phyloP scores from a whole-genome alignment of 2,888 invertebrate species.

The Argynnis bischoffii region DNA sequence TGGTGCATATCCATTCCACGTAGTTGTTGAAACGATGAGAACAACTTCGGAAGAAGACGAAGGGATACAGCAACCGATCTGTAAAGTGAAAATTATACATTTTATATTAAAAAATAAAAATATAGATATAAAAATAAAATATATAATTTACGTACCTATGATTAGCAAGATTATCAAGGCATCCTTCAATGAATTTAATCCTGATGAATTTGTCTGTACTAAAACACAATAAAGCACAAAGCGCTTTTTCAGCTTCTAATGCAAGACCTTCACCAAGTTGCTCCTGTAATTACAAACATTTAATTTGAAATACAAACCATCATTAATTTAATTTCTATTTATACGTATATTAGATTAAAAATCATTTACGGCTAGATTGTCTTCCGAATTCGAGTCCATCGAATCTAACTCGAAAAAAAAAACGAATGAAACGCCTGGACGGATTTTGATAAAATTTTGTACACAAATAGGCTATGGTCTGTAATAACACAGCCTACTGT shows the following conservation, averaged over 20 bases:
- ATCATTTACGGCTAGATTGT: no score
- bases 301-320: neutral
- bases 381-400: no score
- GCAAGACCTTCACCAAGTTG: constrained; percentile 95
- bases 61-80: constrained; percentile 95
- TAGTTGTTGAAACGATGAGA: constrained; percentile 95
- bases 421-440: no score
- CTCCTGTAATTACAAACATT: constrained; percentile 74
- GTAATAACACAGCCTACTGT: no score
- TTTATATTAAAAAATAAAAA: constrained; percentile 7
- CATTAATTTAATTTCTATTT: no score
- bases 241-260: constrained; percentile 95
- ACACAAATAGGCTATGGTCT: no score
- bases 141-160: constrained; percentile 83
- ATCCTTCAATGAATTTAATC: constrained; percentile 97
- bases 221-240: constrained; percentile 94
- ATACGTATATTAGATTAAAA: no score
- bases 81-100: constrained; percentile 35
- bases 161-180: constrained; percentile 92
- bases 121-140: constrained; percentile 7
- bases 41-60: constrained; percentile 92
- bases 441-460: no score
- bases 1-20: constrained; percentile 93
- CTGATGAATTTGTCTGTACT: constrained; percentile 94
- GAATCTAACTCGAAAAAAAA: no score